A percentile compares a stretch with the other conserved stretches of the same genome.
phyloP scores from a whole-genome alignment of 2,888 invertebrate genomes.

The Melikaiella ostensackeni region DNA sequence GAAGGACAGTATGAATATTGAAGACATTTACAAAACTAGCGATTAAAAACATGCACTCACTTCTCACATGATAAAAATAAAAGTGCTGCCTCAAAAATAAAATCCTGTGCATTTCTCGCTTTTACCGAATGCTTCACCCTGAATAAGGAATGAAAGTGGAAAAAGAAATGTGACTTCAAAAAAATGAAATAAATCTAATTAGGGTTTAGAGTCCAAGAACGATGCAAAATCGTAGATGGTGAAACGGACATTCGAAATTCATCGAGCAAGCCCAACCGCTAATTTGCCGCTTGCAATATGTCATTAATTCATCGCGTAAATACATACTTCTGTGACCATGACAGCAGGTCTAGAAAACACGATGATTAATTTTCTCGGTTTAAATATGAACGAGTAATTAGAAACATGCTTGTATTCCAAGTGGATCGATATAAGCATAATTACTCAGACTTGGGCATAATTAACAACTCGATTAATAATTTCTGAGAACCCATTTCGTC shows the following conservation, averaged over 20 bases:
- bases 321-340: slow-evolving; percentile 13
- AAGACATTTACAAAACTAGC: no score
- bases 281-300: slow-evolving; percentile 31
- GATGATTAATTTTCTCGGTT: slow-evolving; percentile 35
- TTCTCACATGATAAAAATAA: no score
- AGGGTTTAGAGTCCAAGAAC: neutral
- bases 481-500: slow-evolving; percentile 18
- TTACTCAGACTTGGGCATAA: no score
- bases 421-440: slow-evolving; percentile 9
- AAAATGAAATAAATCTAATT: neutral
- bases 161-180: no score
- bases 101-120: no score
- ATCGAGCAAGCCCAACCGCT: neutral
- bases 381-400: slow-evolving; percentile 38
- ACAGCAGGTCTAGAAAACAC: slow-evolving; percentile 10
- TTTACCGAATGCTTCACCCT: no score
- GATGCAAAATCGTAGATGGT: neutral
- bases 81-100: no score
- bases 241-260: slow-evolving; percentile 1
- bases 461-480: slow-evolving; percentile 32
- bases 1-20: no score
- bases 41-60: no score
- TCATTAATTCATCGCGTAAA: slow-evolving; percentile 35
- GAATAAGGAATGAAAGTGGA: no score
- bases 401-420: slow-evolving; percentile 15